These are phyloP conservation scores for Pongo pygmaeus DNA, from an alignment of 2,113 vertebrate genomes.

Conservation along the genomic window DNA sequence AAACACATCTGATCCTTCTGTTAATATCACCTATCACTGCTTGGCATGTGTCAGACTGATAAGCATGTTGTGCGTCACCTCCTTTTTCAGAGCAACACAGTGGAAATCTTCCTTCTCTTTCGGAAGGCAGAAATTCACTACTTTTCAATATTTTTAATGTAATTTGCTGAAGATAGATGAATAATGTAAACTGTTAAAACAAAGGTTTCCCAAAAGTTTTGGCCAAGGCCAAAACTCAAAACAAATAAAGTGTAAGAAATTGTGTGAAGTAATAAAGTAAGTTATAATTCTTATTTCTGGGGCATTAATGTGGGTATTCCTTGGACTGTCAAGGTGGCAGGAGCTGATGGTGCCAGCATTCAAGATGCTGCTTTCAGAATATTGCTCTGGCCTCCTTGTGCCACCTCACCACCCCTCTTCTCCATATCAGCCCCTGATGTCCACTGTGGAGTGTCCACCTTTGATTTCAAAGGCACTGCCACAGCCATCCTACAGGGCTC, in stretches of 20 bases:
- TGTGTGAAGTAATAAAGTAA: neutral
- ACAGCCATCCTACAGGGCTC: neutral
- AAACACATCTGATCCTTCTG: slow-evolving; percentile 53
- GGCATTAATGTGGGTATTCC: neutral
- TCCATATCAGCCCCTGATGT: neutral
- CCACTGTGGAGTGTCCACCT: neutral
- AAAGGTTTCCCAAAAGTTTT: neutral
- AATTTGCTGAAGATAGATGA: slow-evolving; percentile 28
- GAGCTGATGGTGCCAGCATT: neutral
- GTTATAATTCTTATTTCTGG: neutral
- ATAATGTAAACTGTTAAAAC: neutral
- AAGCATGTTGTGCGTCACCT: slow-evolving; percentile 65
- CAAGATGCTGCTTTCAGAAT: neutral
- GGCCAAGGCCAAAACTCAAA: neutral
- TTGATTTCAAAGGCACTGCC: neutral
- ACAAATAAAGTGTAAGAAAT: neutral
- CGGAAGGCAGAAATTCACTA: slow-evolving; percentile 39
- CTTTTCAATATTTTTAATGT: slow-evolving; percentile 47
- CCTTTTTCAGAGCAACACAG: slow-evolving; percentile 55
- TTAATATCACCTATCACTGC: slow-evolving; percentile 50
- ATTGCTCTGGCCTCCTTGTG: neutral
- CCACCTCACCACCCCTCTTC: neutral
- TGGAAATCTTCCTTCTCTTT: slow-evolving; percentile 47
- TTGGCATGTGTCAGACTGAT: slow-evolving; percentile 70
- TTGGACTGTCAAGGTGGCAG: neutral